Evolutionary conservation across 1,140 invertebrate species (phyloP), one percentile per base, ranked within the genome.

Genomic region (Olivierus martensii): DNA sequence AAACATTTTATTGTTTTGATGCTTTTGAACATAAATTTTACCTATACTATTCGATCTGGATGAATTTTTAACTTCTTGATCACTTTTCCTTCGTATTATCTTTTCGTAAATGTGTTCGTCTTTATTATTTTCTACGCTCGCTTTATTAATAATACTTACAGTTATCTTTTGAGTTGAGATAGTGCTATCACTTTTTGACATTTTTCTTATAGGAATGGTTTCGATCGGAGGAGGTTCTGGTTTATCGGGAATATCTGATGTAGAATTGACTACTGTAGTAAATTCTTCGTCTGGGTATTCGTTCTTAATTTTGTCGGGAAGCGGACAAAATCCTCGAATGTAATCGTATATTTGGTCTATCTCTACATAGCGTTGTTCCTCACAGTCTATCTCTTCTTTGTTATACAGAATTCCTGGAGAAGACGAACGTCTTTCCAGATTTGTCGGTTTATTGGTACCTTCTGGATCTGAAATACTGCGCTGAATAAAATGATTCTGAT

Each of bases 341-440:
- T 94, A 94, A 65, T 91, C 87, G 66, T 96, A 96, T 52, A 96
- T 90, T 69, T 93, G 87, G 73, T 96, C 90, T 58, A 94, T 92
- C 70, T 96, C 90, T 60, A 92, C 87, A 69, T 93, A 92, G 5
- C 53, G 35, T 19, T 63, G 48, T 59, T 93, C 87, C 63, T 87
- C 84, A 3, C 49, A 51, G 35, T 55, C 53, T 14, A 47, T 45
- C 11, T 46, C 53, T 11, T 55, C 49, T 2, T 7, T 18, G 14
- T 46, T 41, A n/a, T 43, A 35, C 2, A 28, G 37, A 1, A 42
- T 9, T 35, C 46, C 49, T 48, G 54, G 55, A 2, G 46, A 45
- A 4, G 55, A 53, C 6, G 51, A 14, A 14, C 44, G 47, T 36
- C 51, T 46, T 18, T 52, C 46, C 17, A 49, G 12, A 36, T 53